Conservation (phyloP, 2,797 vertebrate species). For the Emys orbicularis region DNA sequence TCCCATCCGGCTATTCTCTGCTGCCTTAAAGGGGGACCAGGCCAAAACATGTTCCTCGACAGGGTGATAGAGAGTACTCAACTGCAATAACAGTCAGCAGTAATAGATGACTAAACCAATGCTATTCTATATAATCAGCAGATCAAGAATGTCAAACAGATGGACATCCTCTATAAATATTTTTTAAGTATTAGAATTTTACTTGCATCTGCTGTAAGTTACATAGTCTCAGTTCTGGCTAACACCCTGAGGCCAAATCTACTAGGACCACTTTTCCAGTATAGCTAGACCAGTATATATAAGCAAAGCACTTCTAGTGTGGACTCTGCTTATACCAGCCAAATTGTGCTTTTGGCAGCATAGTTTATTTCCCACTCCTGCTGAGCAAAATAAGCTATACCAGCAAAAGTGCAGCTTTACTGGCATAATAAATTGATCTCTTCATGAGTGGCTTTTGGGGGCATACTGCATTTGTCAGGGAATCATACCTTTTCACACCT, state of each 20-base stretch:
- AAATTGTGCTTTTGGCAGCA: too few relatives aligned
- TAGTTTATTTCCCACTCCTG: too few relatives aligned
- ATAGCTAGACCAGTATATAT: too few relatives aligned
- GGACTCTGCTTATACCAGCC: too few relatives aligned
- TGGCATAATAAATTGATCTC: too few relatives aligned
- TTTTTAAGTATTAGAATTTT: neutral
- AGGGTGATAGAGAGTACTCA: neutral
- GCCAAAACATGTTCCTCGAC: too few relatives aligned
- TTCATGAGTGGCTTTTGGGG: too few relatives aligned
- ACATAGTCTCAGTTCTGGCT: accelerated
- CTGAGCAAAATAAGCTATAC: too few relatives aligned
- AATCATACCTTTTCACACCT: too few relatives aligned
- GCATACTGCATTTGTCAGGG: too few relatives aligned
- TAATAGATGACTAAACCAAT: neutral
- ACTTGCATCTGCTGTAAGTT: neutral
- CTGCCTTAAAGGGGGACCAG: neutral
- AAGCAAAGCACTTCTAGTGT: too few relatives aligned
- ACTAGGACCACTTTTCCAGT: neutral
- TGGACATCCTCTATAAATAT: neutral
- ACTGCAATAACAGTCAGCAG: neutral
- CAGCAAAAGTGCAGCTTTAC: too few relatives aligned
- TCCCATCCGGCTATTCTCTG: neutral
- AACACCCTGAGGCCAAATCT: accelerated
- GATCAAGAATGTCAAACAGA: accelerated
- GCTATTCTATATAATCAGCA: accelerated